Base-by-base conservation (phyloP, 2,888 invertebrate genomes). In the Choristoneura rosaceana region DNA sequence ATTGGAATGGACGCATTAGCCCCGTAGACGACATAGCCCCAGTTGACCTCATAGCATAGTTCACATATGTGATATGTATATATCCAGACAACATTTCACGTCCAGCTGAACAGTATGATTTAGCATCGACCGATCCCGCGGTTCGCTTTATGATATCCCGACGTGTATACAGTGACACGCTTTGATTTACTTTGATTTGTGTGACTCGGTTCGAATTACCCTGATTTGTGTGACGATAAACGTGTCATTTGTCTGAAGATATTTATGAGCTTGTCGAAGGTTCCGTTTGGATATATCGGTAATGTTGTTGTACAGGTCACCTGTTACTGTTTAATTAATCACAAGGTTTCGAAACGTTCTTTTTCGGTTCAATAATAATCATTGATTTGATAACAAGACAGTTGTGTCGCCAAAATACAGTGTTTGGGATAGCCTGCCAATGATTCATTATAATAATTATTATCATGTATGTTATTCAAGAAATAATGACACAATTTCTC, bases 231-330 rank as follows among this genome's bases (percentile, higher is more conserved):
- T n/a, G 17, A 33, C 58, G 41, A 38, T 38, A 43, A 41, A 66
- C 55, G 55, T 73, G 63, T 55, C 71, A 73, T 73, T 73, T 63
- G 58, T 55, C 45, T 55, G 58, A 43, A 41, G 41, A 68, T 63
- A 73, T 68, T 68, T 59, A 73, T 63, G 50, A 12, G 47, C 71
- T 33, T 60, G 65, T 70, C 50, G 64, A 59, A 59, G 50, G 34
- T 64, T n/a, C 64, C 34, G 15, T 15, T 34, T 50, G 25, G 12
- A 38, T 14, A 17, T 25, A 45, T 33, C 45, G 62, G 12, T 33
- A 45, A 25, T 17, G 15, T 25, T 25, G 25, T 25, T 8, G 15
- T 41, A 3, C 10, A 10, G 14, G 15, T n/a, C 5, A 43, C 17
- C 38, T 43, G 17, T 17, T 14, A 2, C 12, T 14, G 43, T 43